phyloP scores from a whole-genome alignment of 2,888 invertebrate genomes.

The Kuschelorhynchus macadamiae region DNA sequence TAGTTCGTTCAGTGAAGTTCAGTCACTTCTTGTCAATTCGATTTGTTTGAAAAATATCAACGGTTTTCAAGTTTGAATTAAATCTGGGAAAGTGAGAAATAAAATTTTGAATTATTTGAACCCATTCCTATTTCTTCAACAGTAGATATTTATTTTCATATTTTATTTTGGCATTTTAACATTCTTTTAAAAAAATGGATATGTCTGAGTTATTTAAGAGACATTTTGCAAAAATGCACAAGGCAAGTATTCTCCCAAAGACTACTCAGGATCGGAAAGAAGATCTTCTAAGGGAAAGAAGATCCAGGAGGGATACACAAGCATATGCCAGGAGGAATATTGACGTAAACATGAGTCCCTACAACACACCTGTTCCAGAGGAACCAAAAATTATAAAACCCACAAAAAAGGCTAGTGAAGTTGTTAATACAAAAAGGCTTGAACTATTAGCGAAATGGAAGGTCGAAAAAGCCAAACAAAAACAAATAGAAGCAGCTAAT shows the following conservation, averaged over 20 bases:
- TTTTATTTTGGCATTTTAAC: no score
- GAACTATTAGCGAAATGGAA: slow-evolving; percentile 61
- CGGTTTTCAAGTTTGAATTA: background rate
- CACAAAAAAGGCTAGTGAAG: background rate
- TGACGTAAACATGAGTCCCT: background rate
- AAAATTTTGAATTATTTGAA: background rate
- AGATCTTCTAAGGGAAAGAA: background rate
- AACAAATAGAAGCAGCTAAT: slow-evolving; percentile 54
- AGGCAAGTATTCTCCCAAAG: background rate
- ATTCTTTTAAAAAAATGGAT: slow-evolving; percentile 4
- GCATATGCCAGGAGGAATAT: slow-evolving; percentile 1
- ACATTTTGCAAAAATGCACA: background rate
- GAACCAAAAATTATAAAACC: slow-evolving; percentile 9
- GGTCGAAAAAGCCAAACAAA: slow-evolving; percentile 56
- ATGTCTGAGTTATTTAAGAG: background rate
- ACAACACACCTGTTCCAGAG: background rate
- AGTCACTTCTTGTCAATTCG: no score
- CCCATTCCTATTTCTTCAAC: background rate
- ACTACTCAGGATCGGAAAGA: background rate
- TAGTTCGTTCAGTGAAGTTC: no score
- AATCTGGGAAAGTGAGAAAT: background rate
- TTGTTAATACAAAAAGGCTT: slow-evolving; percentile 48
- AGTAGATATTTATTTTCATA: background rate
- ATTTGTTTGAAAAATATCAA: no score
- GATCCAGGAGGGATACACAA: background rate